These are phyloP conservation scores for Pimpla rufipes DNA, from an alignment of 2,888 invertebrate genomes.

Conservation along the genomic window DNA sequence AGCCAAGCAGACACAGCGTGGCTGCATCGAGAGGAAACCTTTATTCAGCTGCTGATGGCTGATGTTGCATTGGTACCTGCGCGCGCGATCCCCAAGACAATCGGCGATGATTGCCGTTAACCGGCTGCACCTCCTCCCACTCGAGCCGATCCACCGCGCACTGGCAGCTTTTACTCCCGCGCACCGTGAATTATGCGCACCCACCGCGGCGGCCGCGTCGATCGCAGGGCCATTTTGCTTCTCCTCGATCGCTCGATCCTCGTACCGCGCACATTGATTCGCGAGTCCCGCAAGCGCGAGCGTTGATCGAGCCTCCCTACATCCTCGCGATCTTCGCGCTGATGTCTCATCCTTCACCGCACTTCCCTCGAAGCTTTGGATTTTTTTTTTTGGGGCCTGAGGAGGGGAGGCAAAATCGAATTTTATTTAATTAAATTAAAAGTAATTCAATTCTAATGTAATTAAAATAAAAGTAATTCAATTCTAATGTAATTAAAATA, in stretches of 20 bases:
- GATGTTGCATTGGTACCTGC: constrained; percentile 72
- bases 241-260: constrained; percentile 30
- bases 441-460: no score
- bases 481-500: no score
- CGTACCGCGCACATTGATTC: no score
- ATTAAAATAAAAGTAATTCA: no score
- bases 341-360: no score
- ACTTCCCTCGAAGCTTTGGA: no score
- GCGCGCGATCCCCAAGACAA: constrained; percentile 82
- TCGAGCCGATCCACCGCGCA: constrained; percentile 60
- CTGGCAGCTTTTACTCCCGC: constrained; percentile 1
- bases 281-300: no score
- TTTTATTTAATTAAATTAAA: no score
- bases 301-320: no score
- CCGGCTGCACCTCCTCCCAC: constrained; percentile 63
- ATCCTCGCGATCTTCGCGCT: no score
- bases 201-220: background rate
- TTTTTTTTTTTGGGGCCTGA: no score
- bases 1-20: background rate
- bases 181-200: constrained; percentile 40
- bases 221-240: constrained; percentile 26
- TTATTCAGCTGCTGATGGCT: constrained; percentile 68
- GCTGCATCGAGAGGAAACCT: constrained; percentile 1
- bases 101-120: constrained; percentile 79
- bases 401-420: no score